A percentile compares a stretch with the other conserved stretches of the same genome.
phyloP scores from a whole-genome alignment of 2,888 invertebrate genomes.

The Phymatocera aterrima region DNA sequence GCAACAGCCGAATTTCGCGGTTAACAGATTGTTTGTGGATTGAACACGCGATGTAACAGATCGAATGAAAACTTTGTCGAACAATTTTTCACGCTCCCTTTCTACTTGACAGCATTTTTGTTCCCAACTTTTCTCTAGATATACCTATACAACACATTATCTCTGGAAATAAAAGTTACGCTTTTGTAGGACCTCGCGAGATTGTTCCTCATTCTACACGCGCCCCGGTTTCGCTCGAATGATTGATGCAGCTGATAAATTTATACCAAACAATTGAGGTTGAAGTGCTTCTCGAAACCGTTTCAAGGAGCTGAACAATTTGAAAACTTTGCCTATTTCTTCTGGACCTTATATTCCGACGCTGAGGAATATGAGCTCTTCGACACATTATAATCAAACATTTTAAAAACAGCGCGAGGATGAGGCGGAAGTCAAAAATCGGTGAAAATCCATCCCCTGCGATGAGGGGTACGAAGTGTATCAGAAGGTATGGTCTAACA shows the following conservation, averaged over 20 bases:
- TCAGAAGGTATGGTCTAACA: slow-evolving; percentile 32
- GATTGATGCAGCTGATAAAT: too few relatives aligned
- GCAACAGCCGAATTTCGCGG: not conserved
- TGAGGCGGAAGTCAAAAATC: slow-evolving; percentile 29
- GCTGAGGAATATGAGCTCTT: not conserved
- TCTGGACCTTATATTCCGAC: not conserved
- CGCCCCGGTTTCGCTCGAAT: too few relatives aligned
- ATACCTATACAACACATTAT: too few relatives aligned
- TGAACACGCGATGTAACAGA: not conserved
- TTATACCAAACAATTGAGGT: too few relatives aligned
- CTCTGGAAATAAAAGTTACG: too few relatives aligned
- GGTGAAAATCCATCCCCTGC: slow-evolving; percentile 26
- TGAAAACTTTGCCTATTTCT: not conserved
- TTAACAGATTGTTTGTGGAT: not conserved
- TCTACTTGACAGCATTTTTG: not conserved
- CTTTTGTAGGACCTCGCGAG: too few relatives aligned
- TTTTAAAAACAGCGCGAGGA: slow-evolving; percentile 13
- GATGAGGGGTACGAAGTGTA: slow-evolving; percentile 18
- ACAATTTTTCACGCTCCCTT: not conserved
- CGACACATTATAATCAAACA: not conserved
- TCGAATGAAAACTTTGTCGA: not conserved
- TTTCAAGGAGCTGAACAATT: too few relatives aligned
- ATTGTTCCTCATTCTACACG: too few relatives aligned
- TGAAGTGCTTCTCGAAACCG: too few relatives aligned
- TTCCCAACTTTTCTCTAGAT: too few relatives aligned